phyloP scores from a whole-genome alignment of 2,888 invertebrate species.

The Drosophila colorata region DNA sequence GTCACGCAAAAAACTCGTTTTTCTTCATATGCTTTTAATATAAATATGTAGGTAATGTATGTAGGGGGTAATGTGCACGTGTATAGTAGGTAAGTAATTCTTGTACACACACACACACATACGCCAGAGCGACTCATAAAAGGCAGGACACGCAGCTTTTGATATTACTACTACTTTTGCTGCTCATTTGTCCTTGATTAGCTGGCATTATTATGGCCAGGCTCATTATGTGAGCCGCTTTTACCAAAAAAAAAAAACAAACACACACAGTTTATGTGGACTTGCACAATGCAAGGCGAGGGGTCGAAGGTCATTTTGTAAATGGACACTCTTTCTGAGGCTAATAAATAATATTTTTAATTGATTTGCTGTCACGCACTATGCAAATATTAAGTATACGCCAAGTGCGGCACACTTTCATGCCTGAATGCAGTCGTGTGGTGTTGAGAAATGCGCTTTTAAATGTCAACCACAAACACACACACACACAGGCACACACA shows the following conservation, averaged over 20 bases:
- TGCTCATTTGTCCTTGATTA: constrained; percentile 42
- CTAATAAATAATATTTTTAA: constrained; percentile 28
- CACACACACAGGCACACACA: constrained; percentile 34
- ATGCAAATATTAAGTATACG: constrained; percentile 49
- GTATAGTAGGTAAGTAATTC: constrained; percentile 9
- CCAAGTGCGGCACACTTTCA: constrained; percentile 11
- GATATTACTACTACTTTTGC: neutral
- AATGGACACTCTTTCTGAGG: too few species aligned
- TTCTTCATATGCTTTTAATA: constrained; percentile 72
- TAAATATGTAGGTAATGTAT: constrained; percentile 51
- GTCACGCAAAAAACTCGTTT: constrained; percentile 75
- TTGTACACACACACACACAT: constrained; percentile 5
- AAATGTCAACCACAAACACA: constrained; percentile 51
- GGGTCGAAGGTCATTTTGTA: constrained; percentile 27
- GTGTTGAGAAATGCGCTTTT: constrained; percentile 44
- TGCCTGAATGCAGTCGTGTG: constrained; percentile 11
- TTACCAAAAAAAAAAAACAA: too few species aligned
- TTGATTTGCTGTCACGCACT: constrained; percentile 44
- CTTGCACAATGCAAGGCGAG: constrained; percentile 7
- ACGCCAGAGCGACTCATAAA: constrained; percentile 4
- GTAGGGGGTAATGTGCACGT: neutral
- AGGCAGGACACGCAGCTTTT: constrained; percentile 27
- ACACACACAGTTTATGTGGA: neutral
- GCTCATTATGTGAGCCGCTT: constrained; percentile 13
- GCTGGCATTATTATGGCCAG: constrained; percentile 30